Evolutionary conservation across 1,140 invertebrate genomes (phyloP).

Genomic region (Pararge aegeria): DNA sequence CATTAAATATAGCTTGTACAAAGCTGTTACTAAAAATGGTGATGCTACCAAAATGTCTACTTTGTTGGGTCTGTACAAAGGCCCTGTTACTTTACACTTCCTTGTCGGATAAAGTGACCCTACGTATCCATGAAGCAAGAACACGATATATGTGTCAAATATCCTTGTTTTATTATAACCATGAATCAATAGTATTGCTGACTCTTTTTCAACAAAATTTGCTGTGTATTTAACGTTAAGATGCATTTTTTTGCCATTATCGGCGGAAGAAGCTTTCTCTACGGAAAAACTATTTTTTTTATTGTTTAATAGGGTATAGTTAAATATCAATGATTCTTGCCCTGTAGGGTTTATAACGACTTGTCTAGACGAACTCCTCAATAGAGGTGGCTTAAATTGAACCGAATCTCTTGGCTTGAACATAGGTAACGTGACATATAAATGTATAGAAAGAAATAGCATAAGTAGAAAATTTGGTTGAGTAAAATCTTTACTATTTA

Average conservation of each 20-base stretch:
- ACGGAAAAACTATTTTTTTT: conserved; percentile 53
- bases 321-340: conserved; percentile 62
- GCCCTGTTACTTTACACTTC: conserved; percentile 58
- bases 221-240: conserved; percentile 60
- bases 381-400: conserved; percentile 61
- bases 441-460: conserved; percentile 68
- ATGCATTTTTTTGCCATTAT: conserved; percentile 60
- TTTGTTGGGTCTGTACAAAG: conserved; percentile 61
- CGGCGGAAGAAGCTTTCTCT: conserved; percentile 50
- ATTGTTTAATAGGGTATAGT: conserved; percentile 54
- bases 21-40: conserved; percentile 43
- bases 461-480: conserved; percentile 66
- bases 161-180: conserved; percentile 70
- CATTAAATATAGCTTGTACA: conserved; percentile 49
- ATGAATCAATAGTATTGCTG: conserved; percentile 58
- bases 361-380: conserved; percentile 57
- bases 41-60: conserved; percentile 57
- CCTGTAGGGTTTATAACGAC: conserved; percentile 48
- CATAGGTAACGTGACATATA: conserved; percentile 63
- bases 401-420: conserved; percentile 58
- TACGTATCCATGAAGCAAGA: conserved; percentile 49
- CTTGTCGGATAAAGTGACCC: conserved; percentile 46
- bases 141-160: conserved; percentile 67
- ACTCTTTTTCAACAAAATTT: conserved; percentile 55
- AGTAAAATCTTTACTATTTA: conserved; percentile 59